phyloP scores from a whole-genome alignment of 2,797 vertebrate genomes.

The Vespertilio murinus region DNA sequence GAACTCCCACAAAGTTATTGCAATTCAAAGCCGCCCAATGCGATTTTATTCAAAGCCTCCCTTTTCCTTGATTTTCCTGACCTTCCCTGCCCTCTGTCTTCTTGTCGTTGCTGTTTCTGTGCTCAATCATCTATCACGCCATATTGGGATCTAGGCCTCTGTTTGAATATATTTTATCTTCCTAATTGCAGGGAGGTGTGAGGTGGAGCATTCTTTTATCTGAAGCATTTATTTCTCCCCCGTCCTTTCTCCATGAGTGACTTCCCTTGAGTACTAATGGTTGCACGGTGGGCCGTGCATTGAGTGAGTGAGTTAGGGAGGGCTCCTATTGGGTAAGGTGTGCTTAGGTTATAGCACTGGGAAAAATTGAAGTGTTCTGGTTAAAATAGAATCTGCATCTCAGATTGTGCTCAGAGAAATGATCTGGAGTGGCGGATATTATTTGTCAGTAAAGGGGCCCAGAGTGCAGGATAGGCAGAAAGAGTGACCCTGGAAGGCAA shows the following conservation, averaged over 20 bases:
- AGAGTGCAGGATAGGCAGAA: not conserved
- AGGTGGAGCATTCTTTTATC: not conserved
- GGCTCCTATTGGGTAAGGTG: not conserved
- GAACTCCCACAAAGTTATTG: not conserved
- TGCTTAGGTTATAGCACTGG: not conserved
- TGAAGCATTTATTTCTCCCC: not conserved
- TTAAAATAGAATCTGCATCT: not conserved
- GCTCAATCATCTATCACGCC: not conserved
- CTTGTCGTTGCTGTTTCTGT: not conserved
- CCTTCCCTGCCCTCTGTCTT: not conserved
- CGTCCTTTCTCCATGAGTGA: not conserved
- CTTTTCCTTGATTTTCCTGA: slow-evolving; percentile 19
- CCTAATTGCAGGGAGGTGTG: not conserved
- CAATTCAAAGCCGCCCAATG: not conserved
- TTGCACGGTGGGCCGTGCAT: not conserved
- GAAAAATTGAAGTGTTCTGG: not conserved
- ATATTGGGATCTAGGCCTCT: not conserved
- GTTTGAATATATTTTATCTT: slow-evolving; percentile 32
- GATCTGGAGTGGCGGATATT: not conserved
- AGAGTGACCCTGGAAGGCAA: not conserved
- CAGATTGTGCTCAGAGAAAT: not conserved
- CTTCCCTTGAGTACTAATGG: not conserved
- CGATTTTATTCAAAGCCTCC: slow-evolving; percentile 22
- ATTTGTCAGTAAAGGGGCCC: not conserved
- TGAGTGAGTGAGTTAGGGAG: not conserved